phyloP scores from a whole-genome alignment of 2,888 invertebrate species.

The Achlya flavicornis region DNA sequence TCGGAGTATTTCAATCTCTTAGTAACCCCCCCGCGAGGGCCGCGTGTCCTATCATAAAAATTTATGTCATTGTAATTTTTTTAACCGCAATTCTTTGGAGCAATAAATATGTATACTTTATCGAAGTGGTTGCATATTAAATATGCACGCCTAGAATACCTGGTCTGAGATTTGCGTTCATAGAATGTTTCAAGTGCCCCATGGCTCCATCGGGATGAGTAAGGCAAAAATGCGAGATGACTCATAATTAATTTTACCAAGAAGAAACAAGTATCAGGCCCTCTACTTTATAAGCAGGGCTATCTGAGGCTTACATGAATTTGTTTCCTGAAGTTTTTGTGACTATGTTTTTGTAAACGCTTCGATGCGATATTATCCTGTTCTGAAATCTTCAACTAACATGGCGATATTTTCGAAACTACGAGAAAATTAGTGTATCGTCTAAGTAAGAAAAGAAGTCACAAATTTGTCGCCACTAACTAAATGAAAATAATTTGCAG shows the following conservation, averaged over 20 bases:
- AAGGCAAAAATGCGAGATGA: slow-evolving; percentile 1
- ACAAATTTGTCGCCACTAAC: no score
- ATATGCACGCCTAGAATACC: background rate
- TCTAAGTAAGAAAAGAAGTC: no score
- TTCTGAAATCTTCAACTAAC: no score
- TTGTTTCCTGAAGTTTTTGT: background rate
- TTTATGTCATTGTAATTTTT: no score
- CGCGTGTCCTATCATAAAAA: no score
- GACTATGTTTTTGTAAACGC: background rate
- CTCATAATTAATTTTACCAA: background rate
- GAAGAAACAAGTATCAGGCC: background rate
- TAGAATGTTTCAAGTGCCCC: slow-evolving; percentile 6
- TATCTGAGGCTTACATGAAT: background rate
- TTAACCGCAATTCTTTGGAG: no score
- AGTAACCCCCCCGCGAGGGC: no score
- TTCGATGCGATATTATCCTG: no score
- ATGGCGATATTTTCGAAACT: no score
- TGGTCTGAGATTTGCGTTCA: background rate
- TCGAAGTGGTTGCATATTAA: background rate
- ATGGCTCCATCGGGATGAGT: slow-evolving; percentile 1
- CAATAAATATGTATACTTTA: background rate
- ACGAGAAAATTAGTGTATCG: no score
- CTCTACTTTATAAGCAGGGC: background rate
- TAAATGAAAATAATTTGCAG: no score
- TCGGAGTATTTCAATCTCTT: background rate